Percentiles rank a stretch among this genome's conserved stretches.
Conservation (phyloP, 1,140 invertebrate genomes). For the Temnothorax nylanderi region DNA sequence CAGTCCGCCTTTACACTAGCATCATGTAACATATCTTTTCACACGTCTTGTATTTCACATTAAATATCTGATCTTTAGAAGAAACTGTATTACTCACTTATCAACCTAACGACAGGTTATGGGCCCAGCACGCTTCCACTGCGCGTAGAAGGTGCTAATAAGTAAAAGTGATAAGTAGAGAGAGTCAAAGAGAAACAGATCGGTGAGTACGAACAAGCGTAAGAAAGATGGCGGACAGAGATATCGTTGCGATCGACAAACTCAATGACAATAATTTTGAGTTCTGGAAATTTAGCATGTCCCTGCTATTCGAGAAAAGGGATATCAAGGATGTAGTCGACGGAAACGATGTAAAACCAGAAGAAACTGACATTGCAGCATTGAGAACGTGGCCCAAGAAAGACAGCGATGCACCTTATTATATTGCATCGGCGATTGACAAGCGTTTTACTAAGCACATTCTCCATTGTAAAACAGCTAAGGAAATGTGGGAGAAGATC, state of each 20-base stretch:
- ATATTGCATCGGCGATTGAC: neutral
- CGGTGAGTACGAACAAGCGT: no score
- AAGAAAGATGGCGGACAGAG: neutral
- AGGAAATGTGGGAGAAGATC: neutral
- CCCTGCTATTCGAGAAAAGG: neutral
- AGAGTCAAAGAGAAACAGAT: no score
- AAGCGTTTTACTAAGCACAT: slow-evolving; percentile 2
- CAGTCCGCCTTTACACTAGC: no score
- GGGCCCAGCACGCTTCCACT: slow-evolving; percentile 99
- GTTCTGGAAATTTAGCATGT: neutral
- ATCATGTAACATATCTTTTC: no score
- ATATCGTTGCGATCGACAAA: neutral
- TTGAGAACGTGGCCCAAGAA: neutral
- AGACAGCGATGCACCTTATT: neutral
- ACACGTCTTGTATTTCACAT: no score
- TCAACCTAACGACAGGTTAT: slow-evolving; percentile 89
- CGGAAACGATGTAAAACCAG: neutral
- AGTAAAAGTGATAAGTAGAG: no score
- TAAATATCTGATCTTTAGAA: no score
- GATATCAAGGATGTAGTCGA: neutral
- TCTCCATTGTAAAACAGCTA: neutral
- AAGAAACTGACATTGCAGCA: neutral
- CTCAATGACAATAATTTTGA: neutral
- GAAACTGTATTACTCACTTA: no score
- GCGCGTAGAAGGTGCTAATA: slow-evolving; percentile 86